These are phyloP conservation scores for Luperina testacea DNA, from an alignment of 2,888 invertebrate genomes.

Conservation along the genomic window DNA sequence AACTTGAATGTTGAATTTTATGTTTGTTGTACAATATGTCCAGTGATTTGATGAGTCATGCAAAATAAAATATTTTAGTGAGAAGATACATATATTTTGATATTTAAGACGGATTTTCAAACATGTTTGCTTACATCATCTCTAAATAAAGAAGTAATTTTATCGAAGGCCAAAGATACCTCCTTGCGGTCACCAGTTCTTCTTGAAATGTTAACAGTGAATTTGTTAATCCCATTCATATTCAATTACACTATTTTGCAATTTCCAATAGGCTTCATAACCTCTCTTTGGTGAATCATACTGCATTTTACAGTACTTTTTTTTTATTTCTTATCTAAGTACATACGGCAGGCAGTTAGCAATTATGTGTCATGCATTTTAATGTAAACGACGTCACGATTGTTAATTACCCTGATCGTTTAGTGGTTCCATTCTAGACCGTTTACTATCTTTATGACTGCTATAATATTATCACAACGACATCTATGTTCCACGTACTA, in stretches of 20 bases:
- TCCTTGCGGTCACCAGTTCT: background rate
- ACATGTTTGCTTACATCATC: constrained; percentile 22
- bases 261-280: background rate
- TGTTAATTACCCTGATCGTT: constrained; percentile 47
- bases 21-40: constrained; percentile 11
- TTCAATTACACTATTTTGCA: background rate
- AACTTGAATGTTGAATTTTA: background rate
- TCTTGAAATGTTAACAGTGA: background rate
- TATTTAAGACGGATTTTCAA: constrained; percentile 3
- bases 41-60: constrained; percentile 6
- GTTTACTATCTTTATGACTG: constrained; percentile 46
- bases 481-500: background rate
- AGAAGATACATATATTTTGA: constrained; percentile 1
- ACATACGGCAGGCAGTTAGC: constrained; percentile 1
- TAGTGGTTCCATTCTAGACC: constrained; percentile 34
- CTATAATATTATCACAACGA: constrained; percentile 4
- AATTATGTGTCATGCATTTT: constrained; percentile 49
- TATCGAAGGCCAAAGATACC: background rate
- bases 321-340: background rate
- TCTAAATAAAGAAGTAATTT: background rate
- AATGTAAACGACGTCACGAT: constrained; percentile 36
- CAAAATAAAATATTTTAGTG: background rate
- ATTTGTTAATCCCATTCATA: background rate
- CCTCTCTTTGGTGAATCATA: background rate
- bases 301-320: background rate